Percentiles rank a stretch among this genome's conserved stretches.
Conservation (phyloP, 2,113 vertebrate genomes). For the Oostethus manadensis region DNA sequence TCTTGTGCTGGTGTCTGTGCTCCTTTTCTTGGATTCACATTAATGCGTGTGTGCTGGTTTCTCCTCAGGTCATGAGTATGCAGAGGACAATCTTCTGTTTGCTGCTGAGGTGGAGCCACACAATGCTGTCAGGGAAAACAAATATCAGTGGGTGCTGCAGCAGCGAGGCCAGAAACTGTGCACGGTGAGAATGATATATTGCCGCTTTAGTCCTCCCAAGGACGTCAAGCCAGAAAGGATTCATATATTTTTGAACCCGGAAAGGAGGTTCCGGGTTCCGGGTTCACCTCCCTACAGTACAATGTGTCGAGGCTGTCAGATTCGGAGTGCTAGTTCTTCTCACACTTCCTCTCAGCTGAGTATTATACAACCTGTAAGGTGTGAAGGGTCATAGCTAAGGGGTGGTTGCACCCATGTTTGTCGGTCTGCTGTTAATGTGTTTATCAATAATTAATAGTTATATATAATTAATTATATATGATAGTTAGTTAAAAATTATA, state of each 20-base stretch:
- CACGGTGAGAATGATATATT: conserved; percentile 73
- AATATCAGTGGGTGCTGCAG: conserved; percentile 82
- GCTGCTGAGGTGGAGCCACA: conserved; percentile 83
- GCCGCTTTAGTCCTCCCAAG: conserved; percentile 30
- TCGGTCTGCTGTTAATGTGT: neutral
- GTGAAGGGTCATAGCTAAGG: conserved; percentile 18
- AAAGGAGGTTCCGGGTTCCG: too few relatives aligned
- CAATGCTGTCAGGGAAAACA: conserved; percentile 78
- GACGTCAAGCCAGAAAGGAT: conserved; percentile 20
- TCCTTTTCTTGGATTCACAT: conserved; percentile 5
- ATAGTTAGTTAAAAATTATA: too few relatives aligned
- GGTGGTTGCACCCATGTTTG: neutral
- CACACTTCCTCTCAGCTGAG: conserved; percentile 12
- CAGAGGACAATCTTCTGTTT: conserved; percentile 89
- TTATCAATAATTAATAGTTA: neutral
- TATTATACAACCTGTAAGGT: conserved; percentile 23
- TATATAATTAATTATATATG: too few relatives aligned
- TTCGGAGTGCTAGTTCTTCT: conserved; percentile 1
- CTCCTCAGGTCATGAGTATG: conserved; percentile 87
- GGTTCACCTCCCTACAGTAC: conserved; percentile 41
- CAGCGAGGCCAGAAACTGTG: conserved; percentile 82
- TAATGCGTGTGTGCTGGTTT: conserved; percentile 2
- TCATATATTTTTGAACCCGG: conserved; percentile 28
- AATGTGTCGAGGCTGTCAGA: conserved; percentile 23
- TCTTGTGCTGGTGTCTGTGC: neutral